Evolutionary conservation across 2,888 invertebrate genomes (phyloP), one percentile per base, ranked within the genome.

Genomic region (Leptura quadrifasciata): DNA sequence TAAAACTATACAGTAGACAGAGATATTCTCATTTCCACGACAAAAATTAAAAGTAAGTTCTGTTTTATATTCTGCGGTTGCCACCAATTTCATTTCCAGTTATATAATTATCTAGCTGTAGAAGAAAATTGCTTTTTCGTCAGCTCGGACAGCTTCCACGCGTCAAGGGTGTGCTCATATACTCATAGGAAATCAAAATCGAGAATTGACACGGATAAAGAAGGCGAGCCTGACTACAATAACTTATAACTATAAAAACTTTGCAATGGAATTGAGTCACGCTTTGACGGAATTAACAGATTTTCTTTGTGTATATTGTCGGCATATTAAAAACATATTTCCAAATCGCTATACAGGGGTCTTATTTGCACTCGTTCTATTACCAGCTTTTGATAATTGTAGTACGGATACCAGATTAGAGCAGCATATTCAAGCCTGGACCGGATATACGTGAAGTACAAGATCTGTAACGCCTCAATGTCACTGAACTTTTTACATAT

Each of bases 61-160:
- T 47, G 47, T 47, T 47, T n/a, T 47, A n/a, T 47, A 47, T 47
- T 47, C 47, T 47, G 5, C 5, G 47, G n/a, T n/a, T n/a, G n/a
- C 5, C n/a, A 47, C 47, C 47, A 47, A n/a, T 47, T 47, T 47
- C n/a, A 15, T 47, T 47, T 5, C 10, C 12, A 47, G 47, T 47
- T 47, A 47, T 47, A 47, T 47, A 47, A n/a, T n/a, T n/a, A n/a
- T 47, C 3, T 47, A 3, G n/a, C 15, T 15, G 12, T 47, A 6
- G 47, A n/a, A n/a, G 47, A n/a, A 47, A 47, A 47, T 47, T 47
- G n/a, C 47, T n/a, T 47, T 47, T 47, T 4, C 47, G n/a, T 47
- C 47, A 47, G 6, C 47, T 15, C 47, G 1, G 47, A 47, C n/a
- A n/a, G n/a, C 47, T n/a, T 47, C 47, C 15, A n/a, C 15, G 2